A percentile compares a stretch with the other conserved stretches of the same genome.
Conservation (phyloP, 2,797 vertebrate genomes). For the Rhodeus uyekii region DNA sequence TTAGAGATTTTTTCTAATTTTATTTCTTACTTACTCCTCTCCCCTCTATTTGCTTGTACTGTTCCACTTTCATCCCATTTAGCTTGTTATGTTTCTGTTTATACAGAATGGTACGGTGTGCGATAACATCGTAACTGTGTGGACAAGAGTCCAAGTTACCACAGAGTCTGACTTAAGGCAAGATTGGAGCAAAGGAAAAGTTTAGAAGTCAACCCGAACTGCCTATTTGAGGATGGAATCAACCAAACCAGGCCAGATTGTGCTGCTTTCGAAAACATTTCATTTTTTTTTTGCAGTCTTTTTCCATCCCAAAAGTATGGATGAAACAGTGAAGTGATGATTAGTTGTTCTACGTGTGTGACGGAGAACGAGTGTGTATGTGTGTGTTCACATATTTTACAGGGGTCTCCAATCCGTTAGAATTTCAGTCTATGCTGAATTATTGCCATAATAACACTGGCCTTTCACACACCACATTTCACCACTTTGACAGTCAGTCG, state of each 20-base stretch:
- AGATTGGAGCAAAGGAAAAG: conserved; percentile 54
- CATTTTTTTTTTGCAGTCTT: conserved; percentile 59
- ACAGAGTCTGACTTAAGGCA: conserved; percentile 8
- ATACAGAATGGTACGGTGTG: conserved; percentile 3
- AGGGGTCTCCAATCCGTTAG: conserved; percentile 18
- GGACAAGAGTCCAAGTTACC: neutral
- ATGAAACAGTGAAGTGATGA: conserved; percentile 7
- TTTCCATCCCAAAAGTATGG: conserved; percentile 33
- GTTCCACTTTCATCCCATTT: neutral
- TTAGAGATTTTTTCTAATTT: neutral
- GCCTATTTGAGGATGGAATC: conserved; percentile 71
- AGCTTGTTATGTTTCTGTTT: conserved; percentile 1
- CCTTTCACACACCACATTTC: conserved; percentile 62
- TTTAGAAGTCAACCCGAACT: conserved; percentile 63
- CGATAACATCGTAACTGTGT: conserved; percentile 15
- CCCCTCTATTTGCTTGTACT: neutral
- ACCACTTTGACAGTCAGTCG: conserved; percentile 60
- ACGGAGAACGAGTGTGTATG: neutral
- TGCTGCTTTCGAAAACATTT: conserved; percentile 64
- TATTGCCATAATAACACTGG: conserved; percentile 61
- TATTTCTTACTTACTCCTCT: neutral
- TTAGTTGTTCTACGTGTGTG: neutral
- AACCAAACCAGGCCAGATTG: conserved; percentile 66
- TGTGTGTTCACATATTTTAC: conserved; percentile 20
- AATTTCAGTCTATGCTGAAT: conserved; percentile 63